phyloP scores from a whole-genome alignment of 2,888 invertebrate species.

The Melanostoma scalare region DNA sequence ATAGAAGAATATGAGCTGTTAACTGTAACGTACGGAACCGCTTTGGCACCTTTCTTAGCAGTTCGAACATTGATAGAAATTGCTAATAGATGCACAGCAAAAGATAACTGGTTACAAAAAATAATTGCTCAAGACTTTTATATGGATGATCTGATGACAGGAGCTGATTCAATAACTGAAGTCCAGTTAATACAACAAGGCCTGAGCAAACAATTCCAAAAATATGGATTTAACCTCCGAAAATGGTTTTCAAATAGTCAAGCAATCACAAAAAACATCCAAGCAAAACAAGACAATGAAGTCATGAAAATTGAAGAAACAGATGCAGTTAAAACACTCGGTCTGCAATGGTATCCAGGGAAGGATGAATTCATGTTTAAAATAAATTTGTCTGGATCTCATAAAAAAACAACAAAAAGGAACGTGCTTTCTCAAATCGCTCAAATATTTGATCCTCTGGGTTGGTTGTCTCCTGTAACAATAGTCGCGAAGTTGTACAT shows the following conservation, averaged over 20 bases:
- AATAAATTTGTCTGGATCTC: not conserved
- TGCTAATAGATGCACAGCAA: too few species aligned
- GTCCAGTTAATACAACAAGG: constrained; percentile 3
- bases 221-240: constrained; percentile 18
- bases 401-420: constrained; percentile 22
- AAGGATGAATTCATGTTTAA: constrained; percentile 25
- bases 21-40: too few species aligned
- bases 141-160: constrained; percentile 59
- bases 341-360: constrained; percentile 31
- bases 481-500: not conserved
- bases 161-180: constrained; percentile 17
- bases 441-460: constrained; percentile 34
- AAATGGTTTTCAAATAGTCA: constrained; percentile 42
- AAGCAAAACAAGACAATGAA: not conserved
- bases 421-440: constrained; percentile 32
- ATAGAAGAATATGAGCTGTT: too few species aligned
- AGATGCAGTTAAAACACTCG: constrained; percentile 48
- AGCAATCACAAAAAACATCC: not conserved
- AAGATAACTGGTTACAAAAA: too few species aligned
- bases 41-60: too few species aligned
- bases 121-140: constrained; percentile 41
- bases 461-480: not conserved
- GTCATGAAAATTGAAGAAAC: constrained; percentile 2
- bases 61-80: too few species aligned
- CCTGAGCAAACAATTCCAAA: constrained; percentile 6